Percentiles rank a stretch among this genome's conserved stretches.
Evolutionary conservation across 2,113 vertebrate species (phyloP).

Genomic region (Muscicapa adusta): DNA sequence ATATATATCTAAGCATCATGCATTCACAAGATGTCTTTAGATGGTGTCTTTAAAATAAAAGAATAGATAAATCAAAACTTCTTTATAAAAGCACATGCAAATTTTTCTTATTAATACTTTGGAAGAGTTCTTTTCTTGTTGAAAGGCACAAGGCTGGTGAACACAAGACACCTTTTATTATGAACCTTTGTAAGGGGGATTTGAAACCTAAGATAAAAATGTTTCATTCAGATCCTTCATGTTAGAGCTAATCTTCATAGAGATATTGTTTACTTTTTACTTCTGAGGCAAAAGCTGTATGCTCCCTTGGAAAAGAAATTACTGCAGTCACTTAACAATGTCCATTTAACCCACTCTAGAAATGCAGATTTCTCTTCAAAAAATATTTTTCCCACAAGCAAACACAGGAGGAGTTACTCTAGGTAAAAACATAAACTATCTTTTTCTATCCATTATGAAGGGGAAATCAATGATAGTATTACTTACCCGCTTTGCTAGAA

Average conservation of each 20-base stretch:
- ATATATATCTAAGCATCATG: background rate
- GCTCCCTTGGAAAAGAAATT: background rate
- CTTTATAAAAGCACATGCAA: background rate
- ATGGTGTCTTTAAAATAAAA: background rate
- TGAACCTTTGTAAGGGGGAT: background rate
- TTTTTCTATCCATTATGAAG: background rate
- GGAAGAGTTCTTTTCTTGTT: background rate
- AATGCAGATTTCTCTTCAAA: background rate
- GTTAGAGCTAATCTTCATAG: background rate
- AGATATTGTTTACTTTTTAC: background rate
- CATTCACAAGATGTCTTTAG: background rate
- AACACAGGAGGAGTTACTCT: background rate
- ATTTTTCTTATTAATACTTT: background rate
- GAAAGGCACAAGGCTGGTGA: background rate
- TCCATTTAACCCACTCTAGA: background rate
- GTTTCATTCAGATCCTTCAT: background rate
- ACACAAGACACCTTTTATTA: conserved; percentile 14
- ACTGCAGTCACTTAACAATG: background rate
- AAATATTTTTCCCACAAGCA: background rate
- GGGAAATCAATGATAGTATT: background rate
- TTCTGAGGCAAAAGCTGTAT: background rate
- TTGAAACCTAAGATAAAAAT: background rate
- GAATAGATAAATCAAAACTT: background rate
- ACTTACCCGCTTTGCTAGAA: background rate
- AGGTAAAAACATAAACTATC: background rate